Evolutionary conservation across 2,797 vertebrate species (phyloP).

Genomic region (Allochrocebus solatus): DNA sequence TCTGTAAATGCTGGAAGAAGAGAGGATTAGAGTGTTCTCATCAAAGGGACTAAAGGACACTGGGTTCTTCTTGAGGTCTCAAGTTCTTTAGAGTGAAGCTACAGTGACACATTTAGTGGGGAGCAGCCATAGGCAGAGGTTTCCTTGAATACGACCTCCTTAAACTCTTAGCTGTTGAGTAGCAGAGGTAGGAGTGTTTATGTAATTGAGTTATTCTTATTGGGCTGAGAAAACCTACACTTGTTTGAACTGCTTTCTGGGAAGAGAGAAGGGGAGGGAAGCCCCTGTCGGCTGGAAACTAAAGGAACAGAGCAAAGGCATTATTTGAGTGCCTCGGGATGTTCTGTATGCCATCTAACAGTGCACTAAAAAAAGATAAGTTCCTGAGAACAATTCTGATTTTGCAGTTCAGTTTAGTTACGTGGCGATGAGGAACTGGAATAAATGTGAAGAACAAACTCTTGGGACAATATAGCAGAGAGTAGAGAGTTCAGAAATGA

Average conservation of each 20-base stretch:
- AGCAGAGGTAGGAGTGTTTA: conserved; percentile 54
- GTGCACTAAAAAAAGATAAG: background rate
- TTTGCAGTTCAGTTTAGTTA: background rate
- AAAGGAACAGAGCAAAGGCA: conserved; percentile 32
- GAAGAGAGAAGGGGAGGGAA: conserved; percentile 58
- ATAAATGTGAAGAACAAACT: background rate
- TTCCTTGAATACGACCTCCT: conserved; percentile 41
- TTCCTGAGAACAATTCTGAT: background rate
- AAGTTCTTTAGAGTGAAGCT: conserved; percentile 40
- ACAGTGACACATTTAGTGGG: background rate
- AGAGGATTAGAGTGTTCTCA: background rate
- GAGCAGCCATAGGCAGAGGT: background rate
- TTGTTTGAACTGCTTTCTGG: conserved; percentile 60
- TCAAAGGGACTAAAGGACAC: background rate
- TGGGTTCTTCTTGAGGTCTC: background rate
- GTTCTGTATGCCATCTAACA: background rate
- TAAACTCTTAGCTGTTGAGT: conserved; percentile 24
- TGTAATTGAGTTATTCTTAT: conserved; percentile 16
- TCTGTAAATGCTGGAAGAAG: conserved; percentile 3
- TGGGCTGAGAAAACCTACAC: conserved; percentile 60
- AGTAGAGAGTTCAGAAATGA: background rate
- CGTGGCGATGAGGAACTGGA: background rate
- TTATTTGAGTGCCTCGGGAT: background rate
- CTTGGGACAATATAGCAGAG: background rate
- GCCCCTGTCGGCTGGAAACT: conserved; percentile 45